Base-by-base conservation (phyloP, 2,888 invertebrate genomes). In the Andrena marginata region DNA sequence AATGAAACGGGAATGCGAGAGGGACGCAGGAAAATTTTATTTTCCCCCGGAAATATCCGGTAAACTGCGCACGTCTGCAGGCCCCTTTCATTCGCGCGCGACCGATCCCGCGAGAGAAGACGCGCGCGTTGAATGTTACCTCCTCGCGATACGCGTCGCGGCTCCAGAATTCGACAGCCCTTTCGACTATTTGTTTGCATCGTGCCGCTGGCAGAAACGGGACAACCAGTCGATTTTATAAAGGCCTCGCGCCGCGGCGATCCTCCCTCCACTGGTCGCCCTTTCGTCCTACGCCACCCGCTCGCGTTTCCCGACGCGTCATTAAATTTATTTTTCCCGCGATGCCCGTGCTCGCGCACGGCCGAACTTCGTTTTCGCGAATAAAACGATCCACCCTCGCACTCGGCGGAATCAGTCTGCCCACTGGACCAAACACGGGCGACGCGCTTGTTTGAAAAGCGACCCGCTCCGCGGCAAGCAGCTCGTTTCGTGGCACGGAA, bases 291-390 rank as follows among this genome's bases (percentile, higher is more conserved):
- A 16, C 16, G 10, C 23, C 20, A n/a, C 29, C 42, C 51, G 20
- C 33, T 4, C 16, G n/a, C 16, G n/a, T 13, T 23, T 63, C 35
- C 8, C 26, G 26, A 8, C 33, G 29, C 77, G 75, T 78, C 84
- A 82, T 87, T 87, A 86, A 84, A 87, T 87, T 85, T 82, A 86
- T 87, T 85, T 87, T 87, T 83, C 72, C 75, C 77, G 62, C 60
- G 74, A 70, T 62, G 77, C 63, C 29, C 56, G 42, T 54, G 63
- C 68, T 60, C 59, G 60, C 56, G 56, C 70, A 60, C 29, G 69
- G 67, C 54, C 79, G 79, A 70, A 67, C 63, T 78, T n/a, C 84
- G 76, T 80, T 80, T 71, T 59, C 75, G 29, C 70, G 79, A 65
- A 73, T 67, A 64, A 80, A 82, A 87, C 51, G 33, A 29, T 23